A percentile compares a stretch with the other conserved stretches of the same genome.
phyloP scores from a whole-genome alignment of 2,113 vertebrate species.

The Indicator indicator region DNA sequence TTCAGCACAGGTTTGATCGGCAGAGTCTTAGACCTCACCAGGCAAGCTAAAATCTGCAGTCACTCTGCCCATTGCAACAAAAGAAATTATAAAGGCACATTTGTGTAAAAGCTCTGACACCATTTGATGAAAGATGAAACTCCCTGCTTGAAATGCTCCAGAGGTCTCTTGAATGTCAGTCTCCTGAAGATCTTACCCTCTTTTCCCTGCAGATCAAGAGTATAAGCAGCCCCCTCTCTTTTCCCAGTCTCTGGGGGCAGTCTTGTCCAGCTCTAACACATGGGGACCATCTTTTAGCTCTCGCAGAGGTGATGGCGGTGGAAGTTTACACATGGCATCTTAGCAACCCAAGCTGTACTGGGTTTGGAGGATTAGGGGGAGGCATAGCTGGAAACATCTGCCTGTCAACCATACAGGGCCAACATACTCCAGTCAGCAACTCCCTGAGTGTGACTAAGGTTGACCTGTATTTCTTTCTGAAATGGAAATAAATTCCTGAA shows the following conservation, averaged over 20 bases:
- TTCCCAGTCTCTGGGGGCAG: neutral
- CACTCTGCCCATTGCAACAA: neutral
- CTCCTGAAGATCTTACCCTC: neutral
- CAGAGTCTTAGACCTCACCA: neutral
- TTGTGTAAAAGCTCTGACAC: neutral
- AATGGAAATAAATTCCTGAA: neutral
- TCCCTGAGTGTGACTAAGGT: too few relatives aligned
- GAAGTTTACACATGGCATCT: neutral
- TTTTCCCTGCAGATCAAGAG: neutral
- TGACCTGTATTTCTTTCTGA: neutral
- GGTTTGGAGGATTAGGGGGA: neutral
- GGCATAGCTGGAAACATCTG: neutral
- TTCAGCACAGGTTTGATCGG: neutral
- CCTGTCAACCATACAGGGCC: neutral
- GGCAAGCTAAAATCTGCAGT: neutral
- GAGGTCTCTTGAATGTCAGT: neutral
- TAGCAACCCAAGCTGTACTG: neutral
- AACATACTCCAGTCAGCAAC: accelerated
- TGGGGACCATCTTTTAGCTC: neutral
- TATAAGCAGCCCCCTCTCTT: neutral
- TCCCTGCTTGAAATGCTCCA: neutral
- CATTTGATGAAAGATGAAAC: neutral
- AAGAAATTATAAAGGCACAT: neutral
- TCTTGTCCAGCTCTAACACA: accelerated
- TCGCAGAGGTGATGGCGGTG: neutral